phyloP scores from a whole-genome alignment of 2,113 vertebrate species.

The Anoplopoma fimbria region DNA sequence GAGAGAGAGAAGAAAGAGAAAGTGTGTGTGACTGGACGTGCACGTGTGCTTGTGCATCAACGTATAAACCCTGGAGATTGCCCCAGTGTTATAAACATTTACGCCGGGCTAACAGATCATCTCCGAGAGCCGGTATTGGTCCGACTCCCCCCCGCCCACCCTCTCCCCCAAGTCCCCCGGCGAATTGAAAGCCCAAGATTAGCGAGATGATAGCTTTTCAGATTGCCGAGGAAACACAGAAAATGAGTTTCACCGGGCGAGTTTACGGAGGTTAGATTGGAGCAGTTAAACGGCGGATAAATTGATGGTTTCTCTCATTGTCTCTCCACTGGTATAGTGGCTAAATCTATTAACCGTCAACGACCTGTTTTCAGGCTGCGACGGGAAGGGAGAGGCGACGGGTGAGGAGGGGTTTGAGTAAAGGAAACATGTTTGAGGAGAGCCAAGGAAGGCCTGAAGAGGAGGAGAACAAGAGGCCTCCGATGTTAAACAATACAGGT shows the following conservation, averaged over 20 bases:
- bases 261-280: constrained; percentile 97
- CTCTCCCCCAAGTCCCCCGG: constrained; percentile 84
- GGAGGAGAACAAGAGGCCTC: not conserved
- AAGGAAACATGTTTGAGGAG: constrained; percentile 30
- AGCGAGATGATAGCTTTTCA: constrained; percentile 99
- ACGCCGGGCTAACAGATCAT: constrained; percentile 99
- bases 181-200: constrained; percentile 99
- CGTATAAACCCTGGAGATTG: constrained; percentile 96
- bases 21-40: constrained; percentile 41
- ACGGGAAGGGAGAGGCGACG: constrained; percentile 63
- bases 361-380: constrained; percentile 85
- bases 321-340: constrained; percentile 90
- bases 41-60: constrained; percentile 38
- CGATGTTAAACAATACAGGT: constrained; percentile 5
- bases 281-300: constrained; percentile 97
- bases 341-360: constrained; percentile 98
- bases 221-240: constrained; percentile 95
- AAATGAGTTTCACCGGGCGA: constrained; percentile 95
- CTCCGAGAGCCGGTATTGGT: constrained; percentile 95
- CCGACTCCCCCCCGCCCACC: constrained; percentile 89
- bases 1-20: not conserved
- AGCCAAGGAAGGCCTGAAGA: constrained; percentile 3
- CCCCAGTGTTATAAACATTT: constrained; percentile 98
- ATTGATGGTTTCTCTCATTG: constrained; percentile 96
- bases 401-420: constrained; percentile 25